phyloP scores from a whole-genome alignment of 2,113 vertebrate species.

The Datnioides undecimradiatus region DNA sequence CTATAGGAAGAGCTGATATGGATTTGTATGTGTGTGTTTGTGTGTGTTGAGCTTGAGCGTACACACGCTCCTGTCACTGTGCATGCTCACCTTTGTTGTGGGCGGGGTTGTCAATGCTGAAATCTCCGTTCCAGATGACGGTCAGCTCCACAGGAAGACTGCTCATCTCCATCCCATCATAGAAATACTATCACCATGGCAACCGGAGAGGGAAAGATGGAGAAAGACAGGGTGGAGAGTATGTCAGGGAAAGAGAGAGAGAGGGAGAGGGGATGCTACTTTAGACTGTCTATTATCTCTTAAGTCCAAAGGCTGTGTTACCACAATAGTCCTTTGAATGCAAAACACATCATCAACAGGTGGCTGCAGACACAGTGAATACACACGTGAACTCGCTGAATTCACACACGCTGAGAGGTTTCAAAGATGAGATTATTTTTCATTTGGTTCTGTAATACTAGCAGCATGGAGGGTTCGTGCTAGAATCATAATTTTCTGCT shows the following conservation, averaged over 20 bases:
- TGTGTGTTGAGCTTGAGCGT: not conserved
- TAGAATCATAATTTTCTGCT: conserved; percentile 69
- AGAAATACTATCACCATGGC: conserved; percentile 89
- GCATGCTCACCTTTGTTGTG: conserved; percentile 93
- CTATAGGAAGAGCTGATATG: conserved; percentile 8
- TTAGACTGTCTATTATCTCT: conserved; percentile 57
- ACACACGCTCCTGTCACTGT: not conserved
- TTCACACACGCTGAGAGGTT: conserved; percentile 20
- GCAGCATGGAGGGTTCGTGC: conserved; percentile 49
- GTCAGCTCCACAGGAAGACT: conserved; percentile 96
- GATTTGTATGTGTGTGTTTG: not conserved
- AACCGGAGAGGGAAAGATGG: conserved; percentile 45
- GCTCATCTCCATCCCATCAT: conserved; percentile 98
- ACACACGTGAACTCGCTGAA: conserved; percentile 4
- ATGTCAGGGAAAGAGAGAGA: conserved; percentile 25
- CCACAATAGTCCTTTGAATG: conserved; percentile 23
- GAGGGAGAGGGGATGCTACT: too few species aligned
- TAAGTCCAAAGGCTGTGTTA: conserved; percentile 18
- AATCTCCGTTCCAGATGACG: conserved; percentile 98
- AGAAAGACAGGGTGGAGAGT: conserved; percentile 26
- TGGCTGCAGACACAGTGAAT: conserved; percentile 33
- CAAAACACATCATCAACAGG: conserved; percentile 57
- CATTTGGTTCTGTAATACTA: conserved; percentile 54
- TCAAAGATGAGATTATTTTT: conserved; percentile 48
- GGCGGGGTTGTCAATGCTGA: conserved; percentile 98